Evolutionary conservation across 2,113 vertebrate species (phyloP).

Genomic region (Ibidorhyncha struthersii): DNA sequence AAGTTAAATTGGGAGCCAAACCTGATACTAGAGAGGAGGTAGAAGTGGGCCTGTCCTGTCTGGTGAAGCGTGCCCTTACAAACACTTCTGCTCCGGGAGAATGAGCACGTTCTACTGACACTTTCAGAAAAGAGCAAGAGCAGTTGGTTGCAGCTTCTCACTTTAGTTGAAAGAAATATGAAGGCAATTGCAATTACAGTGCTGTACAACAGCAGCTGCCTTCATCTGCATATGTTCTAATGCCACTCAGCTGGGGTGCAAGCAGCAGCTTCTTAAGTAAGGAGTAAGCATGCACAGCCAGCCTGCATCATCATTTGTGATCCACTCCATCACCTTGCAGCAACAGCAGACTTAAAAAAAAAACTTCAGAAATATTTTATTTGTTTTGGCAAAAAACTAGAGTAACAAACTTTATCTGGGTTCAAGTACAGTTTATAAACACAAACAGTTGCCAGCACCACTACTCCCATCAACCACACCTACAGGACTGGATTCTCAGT

Average conservation of each 20-base stretch:
- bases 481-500: not conserved
- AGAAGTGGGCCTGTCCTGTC: not conserved
- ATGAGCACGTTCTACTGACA: not conserved
- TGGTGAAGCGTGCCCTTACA: not conserved
- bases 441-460: constrained; percentile 37
- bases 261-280: not conserved
- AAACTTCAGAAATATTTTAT: constrained; percentile 71
- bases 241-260: not conserved
- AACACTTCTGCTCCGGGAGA: not conserved
- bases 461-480: not conserved
- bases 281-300: not conserved
- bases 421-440: constrained; percentile 63
- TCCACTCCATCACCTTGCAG: not conserved
- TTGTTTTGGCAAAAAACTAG: constrained; percentile 70
- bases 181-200: not conserved
- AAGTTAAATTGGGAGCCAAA: not conserved
- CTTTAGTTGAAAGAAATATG: not conserved
- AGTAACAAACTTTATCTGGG: constrained; percentile 58
- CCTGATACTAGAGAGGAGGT: not conserved
- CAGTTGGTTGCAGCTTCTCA: not conserved
- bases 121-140: not conserved
- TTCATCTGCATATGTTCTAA: not conserved
- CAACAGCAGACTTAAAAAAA: not conserved
- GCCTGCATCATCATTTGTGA: not conserved
- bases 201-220: not conserved